Conservation (phyloP, 2,797 vertebrate species). For the Merluccius polli region DNA sequence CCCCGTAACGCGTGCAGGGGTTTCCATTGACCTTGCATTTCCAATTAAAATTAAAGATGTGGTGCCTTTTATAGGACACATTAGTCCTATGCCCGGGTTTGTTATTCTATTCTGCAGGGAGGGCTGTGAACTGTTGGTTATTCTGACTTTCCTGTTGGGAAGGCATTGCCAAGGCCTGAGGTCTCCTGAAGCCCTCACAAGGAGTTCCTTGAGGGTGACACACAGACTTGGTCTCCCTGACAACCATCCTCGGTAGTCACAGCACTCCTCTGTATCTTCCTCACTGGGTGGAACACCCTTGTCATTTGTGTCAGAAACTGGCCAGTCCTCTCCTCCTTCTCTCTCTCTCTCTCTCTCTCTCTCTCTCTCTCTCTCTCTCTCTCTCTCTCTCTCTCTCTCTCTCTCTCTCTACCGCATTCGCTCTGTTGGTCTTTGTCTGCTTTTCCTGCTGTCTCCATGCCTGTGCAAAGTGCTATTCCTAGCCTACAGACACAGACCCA, state of each 20-base stretch:
- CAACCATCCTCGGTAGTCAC: conserved; percentile 4
- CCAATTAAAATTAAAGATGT: neutral
- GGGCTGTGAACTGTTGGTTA: neutral
- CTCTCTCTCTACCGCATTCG: conserved; percentile 5
- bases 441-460: conserved; percentile 10
- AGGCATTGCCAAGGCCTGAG: neutral
- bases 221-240: neutral
- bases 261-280: conserved; percentile 33
- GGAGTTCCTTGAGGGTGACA: neutral
- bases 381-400: conserved; percentile 23
- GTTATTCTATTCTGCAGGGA: neutral
- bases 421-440: conserved; percentile 9
- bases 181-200: neutral
- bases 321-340: conserved; percentile 3
- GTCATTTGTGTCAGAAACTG: neutral
- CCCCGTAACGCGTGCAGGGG: neutral
- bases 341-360: neutral
- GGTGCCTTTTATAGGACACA: neutral
- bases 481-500: conserved; percentile 48
- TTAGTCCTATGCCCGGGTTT: neutral
- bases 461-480: conserved; percentile 39
- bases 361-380: conserved; percentile 12
- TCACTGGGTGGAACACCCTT: conserved; percentile 27
- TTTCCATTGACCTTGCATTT: neutral
- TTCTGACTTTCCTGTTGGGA: neutral